Evolutionary conservation across 2,797 vertebrate genomes (phyloP).

Genomic region (Gymnoscopelus microlampas): DNA sequence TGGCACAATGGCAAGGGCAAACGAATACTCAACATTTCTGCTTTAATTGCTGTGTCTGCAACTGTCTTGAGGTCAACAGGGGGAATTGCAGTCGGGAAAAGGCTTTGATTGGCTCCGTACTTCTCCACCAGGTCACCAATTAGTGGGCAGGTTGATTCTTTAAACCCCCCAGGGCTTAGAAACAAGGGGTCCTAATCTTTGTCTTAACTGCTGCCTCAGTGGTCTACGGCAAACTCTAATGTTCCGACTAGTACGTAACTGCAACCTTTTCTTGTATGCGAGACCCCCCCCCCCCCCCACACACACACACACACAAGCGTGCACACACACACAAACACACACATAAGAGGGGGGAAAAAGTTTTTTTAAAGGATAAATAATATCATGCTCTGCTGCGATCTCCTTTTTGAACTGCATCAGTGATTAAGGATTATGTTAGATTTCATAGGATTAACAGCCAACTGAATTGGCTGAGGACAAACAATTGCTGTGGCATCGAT

Average conservation of each 20-base stretch:
- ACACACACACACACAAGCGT: background rate
- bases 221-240: constrained; percentile 64
- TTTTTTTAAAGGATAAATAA: constrained; percentile 45
- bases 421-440: constrained; percentile 73
- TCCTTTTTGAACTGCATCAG: constrained; percentile 44
- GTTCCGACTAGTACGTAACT: constrained; percentile 60
- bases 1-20: constrained; percentile 46
- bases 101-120: constrained; percentile 72
- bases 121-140: constrained; percentile 81
- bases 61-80: constrained; percentile 65
- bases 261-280: constrained; percentile 36
- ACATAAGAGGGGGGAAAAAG: constrained; percentile 19
- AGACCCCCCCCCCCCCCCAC: background rate
- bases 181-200: constrained; percentile 67
- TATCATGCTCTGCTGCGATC: constrained; percentile 54
- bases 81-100: constrained; percentile 56
- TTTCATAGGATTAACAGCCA: constrained; percentile 75
- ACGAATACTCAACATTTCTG: constrained; percentile 66
- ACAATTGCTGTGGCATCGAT: constrained; percentile 74
- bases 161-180: constrained; percentile 73
- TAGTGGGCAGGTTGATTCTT: constrained; percentile 80
- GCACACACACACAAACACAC: background rate
- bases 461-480: constrained; percentile 69
- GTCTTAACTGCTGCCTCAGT: constrained; percentile 60
- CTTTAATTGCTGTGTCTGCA: constrained; percentile 80